Base-by-base conservation (phyloP, 2,113 vertebrate species). In the Indicator maculatus region DNA sequence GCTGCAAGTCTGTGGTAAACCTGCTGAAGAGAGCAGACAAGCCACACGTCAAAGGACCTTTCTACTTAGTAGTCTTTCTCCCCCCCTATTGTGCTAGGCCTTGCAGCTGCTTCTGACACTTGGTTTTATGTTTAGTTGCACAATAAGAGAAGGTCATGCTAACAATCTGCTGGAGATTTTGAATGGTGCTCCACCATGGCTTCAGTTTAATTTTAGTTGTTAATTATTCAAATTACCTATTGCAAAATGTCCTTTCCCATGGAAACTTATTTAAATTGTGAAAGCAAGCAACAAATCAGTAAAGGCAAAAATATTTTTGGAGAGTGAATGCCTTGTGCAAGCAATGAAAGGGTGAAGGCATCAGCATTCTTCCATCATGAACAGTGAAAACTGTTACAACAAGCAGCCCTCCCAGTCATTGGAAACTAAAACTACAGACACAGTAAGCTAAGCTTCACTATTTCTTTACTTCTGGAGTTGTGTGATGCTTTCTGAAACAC, bases 51-150 rank as follows among this genome's bases (percentile, higher is more conserved):
- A 80, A 20, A 17, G 26, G 59, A 2, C n/a, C n/a, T n/a, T n/a
- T n/a, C n/a, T n/a, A n/a, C n/a, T 63, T 41, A 3, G 19, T 16
- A 26, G 31, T 33, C 8, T 63, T 36, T 18, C 19, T 11, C 16
- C 1, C 1, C 2, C 7, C 7, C 8, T 8, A 0, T 60, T 72
- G 26, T 70, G 4, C n/a, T 15, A 1, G 24, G 50, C 26, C 12
- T 45, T 83, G 75, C 59, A 88, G 76, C 94, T 92, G 83, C 59
- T 59, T 30, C 1, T 77, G 89, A 12, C 36, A 12, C 65, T 70
- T 19, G n/a, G 41, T 2, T 73, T 96, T 44, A 2, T 60, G 44
- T 85, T 85, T 8, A 50, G 61, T 55, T 58, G 11, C 78, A 79
- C 60, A 8, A 4, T 8, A 4, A 23, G 53, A 65, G 55, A 50